Evolutionary conservation across 2,113 vertebrate species (phyloP), one percentile per base, ranked within the genome.

Genomic region (Girardinichthys multiradiatus): DNA sequence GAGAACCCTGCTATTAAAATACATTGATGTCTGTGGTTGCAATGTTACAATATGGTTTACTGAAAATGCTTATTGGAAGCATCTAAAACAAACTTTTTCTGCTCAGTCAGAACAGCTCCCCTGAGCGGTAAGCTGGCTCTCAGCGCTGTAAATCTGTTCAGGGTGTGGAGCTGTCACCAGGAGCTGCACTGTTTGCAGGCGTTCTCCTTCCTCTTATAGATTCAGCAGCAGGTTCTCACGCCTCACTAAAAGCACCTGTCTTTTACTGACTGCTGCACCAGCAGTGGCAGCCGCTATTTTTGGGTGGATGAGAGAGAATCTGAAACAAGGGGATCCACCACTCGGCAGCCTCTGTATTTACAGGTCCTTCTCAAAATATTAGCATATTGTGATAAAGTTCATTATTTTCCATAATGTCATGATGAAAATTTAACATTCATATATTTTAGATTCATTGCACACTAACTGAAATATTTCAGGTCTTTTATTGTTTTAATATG

Each of bases 161-260:
- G 73, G 80, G 82, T 61, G 33, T 14, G 21, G 70, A 64, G 60
- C 74, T 45, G 42, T 45, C 42, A 17, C 17, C 19, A 14, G 77
- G 77, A 39, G 37, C 37, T 13, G 37, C 37, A 80, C 80, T 48
- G 77, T 81, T 75, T 77, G 80, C 37, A 39, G 37, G 37, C 24
- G 24, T n/a, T 17, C 48, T 54, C 21, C 21, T 54, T n/a, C 72
- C 39, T 29, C 63, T 54, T 82, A 77, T 76, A 86, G 79, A 83
- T 51, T 62, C 29, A 60, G 65, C 45, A 0, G 26, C 57, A 21
- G 72, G 77, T 74, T 87, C 83, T 81, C 77, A 75, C 10, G 59
- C 64, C 77, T 80, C 64, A n/a, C 81, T 89, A 72, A 86, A 81
- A 86, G 86, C 90, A 89, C 85, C 87, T 91, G 91, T 86, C 86